Conservation (phyloP, 2,113 vertebrate genomes). For the Sphyrna mokarran region DNA sequence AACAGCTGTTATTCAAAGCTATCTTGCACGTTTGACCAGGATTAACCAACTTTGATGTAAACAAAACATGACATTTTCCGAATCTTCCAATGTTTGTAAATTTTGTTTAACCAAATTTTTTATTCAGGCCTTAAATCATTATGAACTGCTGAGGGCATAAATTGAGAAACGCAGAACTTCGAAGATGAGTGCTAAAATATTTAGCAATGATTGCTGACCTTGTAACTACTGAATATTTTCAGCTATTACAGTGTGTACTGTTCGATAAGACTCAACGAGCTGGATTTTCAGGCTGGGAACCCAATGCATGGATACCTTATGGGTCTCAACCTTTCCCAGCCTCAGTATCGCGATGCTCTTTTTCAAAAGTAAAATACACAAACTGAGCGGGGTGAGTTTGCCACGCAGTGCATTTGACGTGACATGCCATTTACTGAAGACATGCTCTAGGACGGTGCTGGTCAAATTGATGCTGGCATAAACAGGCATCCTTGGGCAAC, state of each 20-base stretch:
- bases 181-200: background rate
- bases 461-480: background rate
- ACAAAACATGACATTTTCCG: background rate
- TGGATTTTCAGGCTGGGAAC: background rate
- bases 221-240: background rate
- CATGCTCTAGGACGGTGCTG: background rate
- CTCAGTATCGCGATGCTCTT: background rate
- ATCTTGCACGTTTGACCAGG: background rate
- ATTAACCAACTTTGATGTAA: conserved; percentile 5
- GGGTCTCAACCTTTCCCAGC: background rate
- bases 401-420: background rate
- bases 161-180: background rate
- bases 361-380: background rate
- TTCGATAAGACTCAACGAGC: background rate
- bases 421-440: background rate
- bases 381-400: background rate
- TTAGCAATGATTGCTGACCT: background rate
- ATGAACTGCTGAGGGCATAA: background rate
- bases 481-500: background rate
- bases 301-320: background rate
- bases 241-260: background rate
- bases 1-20: background rate
- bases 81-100: background rate
- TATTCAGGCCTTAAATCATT: background rate
- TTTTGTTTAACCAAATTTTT: background rate